Evolutionary conservation across 2,888 invertebrate genomes (phyloP), one percentile per base, ranked within the genome.

Genomic region (Erynnis tages): DNA sequence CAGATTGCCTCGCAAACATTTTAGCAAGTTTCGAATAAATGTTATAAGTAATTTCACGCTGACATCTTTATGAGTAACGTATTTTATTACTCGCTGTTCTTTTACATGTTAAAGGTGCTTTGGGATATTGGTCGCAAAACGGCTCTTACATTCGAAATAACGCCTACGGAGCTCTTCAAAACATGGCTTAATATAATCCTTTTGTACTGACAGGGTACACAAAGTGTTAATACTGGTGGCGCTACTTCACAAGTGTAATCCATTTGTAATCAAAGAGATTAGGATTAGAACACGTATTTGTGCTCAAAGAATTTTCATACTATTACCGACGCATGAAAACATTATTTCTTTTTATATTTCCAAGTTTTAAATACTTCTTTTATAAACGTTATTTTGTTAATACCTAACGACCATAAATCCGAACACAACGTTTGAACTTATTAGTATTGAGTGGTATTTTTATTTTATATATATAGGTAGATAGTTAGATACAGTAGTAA

Each of bases 261-360:
- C 27, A 37, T 37, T 29, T 19, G 37, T 37, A 37, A 47, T 47
- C 46, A 47, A 47, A 47, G 46, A 47, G 46, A 37, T 46, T 29
- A 47, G 37, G 46, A 37, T 47, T 17, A 47, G 37, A 35, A 37
- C 10, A 37, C 14, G 11, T 35, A 32, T 32, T 32, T 14, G 14
- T 32, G 32, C 8, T 14, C 0, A 32, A 14, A 32, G 32, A 32
- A 8, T 14, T 32, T 32, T 8, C 14, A 4, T 32, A 8, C 8
- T 5, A 8, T 32, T 14, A 14, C 2, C 14, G 14, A n/a, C n/a
- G n/a, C n/a, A n/a, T n/a, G n/a, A n/a, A n/a, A n/a, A n/a, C n/a
- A n/a, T 21, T 21, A 5, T 21, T 21, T 21, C 3, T 3, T 5
- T 4, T 21, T 21, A 21, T 3, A 21, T 4, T 21, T 21, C 5